Evolutionary conservation across 2,113 vertebrate genomes (phyloP), one percentile per base, ranked within the genome.

Genomic region (Chunga burmeisteri): DNA sequence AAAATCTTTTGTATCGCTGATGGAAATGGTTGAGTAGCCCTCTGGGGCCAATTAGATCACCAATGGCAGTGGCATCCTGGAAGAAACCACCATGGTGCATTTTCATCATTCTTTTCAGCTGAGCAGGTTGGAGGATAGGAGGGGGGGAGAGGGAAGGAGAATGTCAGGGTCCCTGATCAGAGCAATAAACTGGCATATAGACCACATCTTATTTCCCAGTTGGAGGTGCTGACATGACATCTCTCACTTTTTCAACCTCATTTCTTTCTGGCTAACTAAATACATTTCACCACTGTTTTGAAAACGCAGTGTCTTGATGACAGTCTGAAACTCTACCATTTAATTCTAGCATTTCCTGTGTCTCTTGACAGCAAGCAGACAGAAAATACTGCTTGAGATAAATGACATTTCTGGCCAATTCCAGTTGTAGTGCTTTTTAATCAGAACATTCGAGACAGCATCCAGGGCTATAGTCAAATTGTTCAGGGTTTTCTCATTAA

Each of bases 1-100:
- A 65, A 84, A 78, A 93, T 75, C 32, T 90, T 94, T 95, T 68
- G 72, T 93, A 34, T 75, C 87, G 97, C 90, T 94, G 94, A 93
- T 94, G 63, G 87, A 93, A 96, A 91, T 56, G 55, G 52, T 77
- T 87, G 97, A 97, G 80, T 88, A 83, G 59, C 75, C 91, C 92
- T 92, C 42, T 85, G 93, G 94, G 95, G 80, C 88, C 74, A 96
- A 95, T 96, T 94, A 96, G 82, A 95, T 97, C 81, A 94, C 61
- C 93, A 97, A 93, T 96, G 94, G 71, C 73, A 94, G 77, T 85
- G 91, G 84, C 65, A 90, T 95, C 79, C 84, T 88, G 75, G 38
- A 96, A 96, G 73, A 91, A 92, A 86, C 38, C 62, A 75, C 81
- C 80, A 58, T 86, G 80, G 62, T 86, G 59, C 56, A 46, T 90